These are phyloP conservation scores for Perccottus glenii DNA, from an alignment of 2,113 vertebrate species.

Conservation along the genomic window DNA sequence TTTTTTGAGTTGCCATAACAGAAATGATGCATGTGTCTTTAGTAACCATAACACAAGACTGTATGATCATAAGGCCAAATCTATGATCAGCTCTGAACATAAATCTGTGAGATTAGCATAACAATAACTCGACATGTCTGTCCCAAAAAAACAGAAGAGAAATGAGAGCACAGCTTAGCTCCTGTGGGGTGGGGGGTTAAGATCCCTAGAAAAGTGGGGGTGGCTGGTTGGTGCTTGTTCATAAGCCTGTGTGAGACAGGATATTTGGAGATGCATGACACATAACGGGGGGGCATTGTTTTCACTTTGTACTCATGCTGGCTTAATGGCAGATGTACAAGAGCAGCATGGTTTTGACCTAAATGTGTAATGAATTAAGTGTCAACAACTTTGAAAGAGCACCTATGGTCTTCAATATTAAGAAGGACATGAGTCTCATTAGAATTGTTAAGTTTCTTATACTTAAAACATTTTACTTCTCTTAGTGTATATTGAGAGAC, in stretches of 20 bases:
- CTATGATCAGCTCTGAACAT: constrained; percentile 10
- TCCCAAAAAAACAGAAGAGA: constrained; percentile 43
- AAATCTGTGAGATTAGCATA: constrained; percentile 34
- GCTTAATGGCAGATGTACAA: constrained; percentile 67
- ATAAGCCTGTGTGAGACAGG: constrained; percentile 15
- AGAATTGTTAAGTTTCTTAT: no score
- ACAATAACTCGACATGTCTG: constrained; percentile 28
- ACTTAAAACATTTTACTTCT: background rate
- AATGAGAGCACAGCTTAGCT: constrained; percentile 56
- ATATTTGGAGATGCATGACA: constrained; percentile 36
- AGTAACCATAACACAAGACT: background rate
- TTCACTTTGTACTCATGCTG: constrained; percentile 50
- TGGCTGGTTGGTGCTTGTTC: constrained; percentile 8
- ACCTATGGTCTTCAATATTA: background rate
- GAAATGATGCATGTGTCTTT: no score
- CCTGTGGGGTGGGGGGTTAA: constrained; percentile 13
- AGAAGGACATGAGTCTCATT: no score
- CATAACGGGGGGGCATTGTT: constrained; percentile 60
- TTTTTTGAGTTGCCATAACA: no score
- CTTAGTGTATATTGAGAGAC: background rate
- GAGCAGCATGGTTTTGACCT: constrained; percentile 59
- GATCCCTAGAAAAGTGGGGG: constrained; percentile 37
- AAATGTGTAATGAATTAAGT: constrained; percentile 59
- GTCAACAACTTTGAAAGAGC: constrained; percentile 33
- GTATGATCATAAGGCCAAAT: background rate